Evolutionary conservation across 2,113 vertebrate species (phyloP).

Genomic region (Dinomys branickii): DNA sequence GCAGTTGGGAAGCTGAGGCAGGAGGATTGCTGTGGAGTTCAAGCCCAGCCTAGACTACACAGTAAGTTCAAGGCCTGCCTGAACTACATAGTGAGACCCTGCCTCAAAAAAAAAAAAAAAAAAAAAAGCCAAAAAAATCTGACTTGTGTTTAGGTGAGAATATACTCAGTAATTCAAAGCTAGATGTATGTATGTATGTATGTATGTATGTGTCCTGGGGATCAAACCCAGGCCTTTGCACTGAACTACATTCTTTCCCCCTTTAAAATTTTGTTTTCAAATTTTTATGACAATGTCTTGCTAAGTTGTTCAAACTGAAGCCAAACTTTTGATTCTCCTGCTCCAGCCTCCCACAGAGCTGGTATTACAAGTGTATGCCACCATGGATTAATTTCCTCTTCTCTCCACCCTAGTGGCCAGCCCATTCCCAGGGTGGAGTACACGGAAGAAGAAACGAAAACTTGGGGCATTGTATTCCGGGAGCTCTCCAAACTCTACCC

Average conservation of each 20-base stretch:
- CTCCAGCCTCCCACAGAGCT: neutral
- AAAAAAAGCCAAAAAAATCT: neutral
- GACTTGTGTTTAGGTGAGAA: neutral
- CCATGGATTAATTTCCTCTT: neutral
- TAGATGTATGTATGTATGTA: neutral
- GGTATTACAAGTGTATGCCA: neutral
- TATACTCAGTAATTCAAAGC: neutral
- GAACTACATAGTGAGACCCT: no score
- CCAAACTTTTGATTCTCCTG: neutral
- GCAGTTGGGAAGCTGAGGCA: no score
- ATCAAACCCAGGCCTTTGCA: neutral
- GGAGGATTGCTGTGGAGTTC: no score
- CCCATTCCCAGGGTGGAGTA: slow-evolving; percentile 96
- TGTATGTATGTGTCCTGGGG: neutral
- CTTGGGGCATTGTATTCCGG: slow-evolving; percentile 95
- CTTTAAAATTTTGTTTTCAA: neutral
- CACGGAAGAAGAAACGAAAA: slow-evolving; percentile 94
- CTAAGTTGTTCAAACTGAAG: neutral
- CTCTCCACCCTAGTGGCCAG: slow-evolving; percentile 89
- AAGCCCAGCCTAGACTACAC: no score
- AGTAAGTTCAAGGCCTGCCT: no score
- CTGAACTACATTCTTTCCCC: neutral
- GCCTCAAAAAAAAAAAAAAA: no score
- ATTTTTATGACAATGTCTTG: neutral
- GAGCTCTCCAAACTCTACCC: slow-evolving; percentile 97